Evolutionary conservation across 2,113 vertebrate genomes (phyloP).

Genomic region (Mirza zaza): DNA sequence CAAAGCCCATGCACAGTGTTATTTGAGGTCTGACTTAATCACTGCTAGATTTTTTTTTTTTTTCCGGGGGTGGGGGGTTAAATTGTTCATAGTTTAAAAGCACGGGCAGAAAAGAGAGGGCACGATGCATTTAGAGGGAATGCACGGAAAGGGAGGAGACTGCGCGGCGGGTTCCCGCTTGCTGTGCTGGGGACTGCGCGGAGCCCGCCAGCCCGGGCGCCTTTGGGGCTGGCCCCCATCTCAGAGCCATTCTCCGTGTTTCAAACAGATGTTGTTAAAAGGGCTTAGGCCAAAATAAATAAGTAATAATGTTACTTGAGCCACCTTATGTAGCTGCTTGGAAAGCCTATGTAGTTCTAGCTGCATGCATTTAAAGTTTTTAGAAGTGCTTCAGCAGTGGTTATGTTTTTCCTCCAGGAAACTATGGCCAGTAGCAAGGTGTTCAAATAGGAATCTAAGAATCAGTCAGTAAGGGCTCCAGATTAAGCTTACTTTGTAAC

Average conservation of each 20-base stretch:
- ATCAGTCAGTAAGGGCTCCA: neutral
- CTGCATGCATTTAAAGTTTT: conserved; percentile 23
- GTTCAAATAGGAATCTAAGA: conserved; percentile 53
- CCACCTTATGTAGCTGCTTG: conserved; percentile 60
- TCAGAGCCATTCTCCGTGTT: conserved; percentile 49
- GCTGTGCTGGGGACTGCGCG: neutral
- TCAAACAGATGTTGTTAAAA: conserved; percentile 36
- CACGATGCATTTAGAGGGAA: conserved; percentile 45
- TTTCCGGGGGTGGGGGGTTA: neutral
- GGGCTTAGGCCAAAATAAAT: conserved; percentile 54
- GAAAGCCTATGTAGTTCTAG: conserved; percentile 53
- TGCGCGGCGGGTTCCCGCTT: neutral
- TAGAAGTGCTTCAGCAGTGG: conserved; percentile 29
- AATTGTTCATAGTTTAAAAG: conserved; percentile 62
- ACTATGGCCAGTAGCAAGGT: conserved; percentile 54
- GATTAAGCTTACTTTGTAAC: conserved; percentile 19
- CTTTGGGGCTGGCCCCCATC: neutral
- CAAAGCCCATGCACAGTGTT: conserved; percentile 78
- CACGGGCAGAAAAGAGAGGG: conserved; percentile 44
- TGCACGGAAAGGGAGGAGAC: conserved; percentile 17
- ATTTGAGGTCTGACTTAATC: conserved; percentile 79
- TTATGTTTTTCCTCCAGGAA: conserved; percentile 58
- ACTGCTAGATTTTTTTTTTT: conserved; percentile 60
- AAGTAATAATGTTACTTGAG: conserved; percentile 58
- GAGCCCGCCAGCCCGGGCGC: neutral